Conservation (phyloP, 2,797 vertebrate genomes). For the Urophycis tenuis region DNA sequence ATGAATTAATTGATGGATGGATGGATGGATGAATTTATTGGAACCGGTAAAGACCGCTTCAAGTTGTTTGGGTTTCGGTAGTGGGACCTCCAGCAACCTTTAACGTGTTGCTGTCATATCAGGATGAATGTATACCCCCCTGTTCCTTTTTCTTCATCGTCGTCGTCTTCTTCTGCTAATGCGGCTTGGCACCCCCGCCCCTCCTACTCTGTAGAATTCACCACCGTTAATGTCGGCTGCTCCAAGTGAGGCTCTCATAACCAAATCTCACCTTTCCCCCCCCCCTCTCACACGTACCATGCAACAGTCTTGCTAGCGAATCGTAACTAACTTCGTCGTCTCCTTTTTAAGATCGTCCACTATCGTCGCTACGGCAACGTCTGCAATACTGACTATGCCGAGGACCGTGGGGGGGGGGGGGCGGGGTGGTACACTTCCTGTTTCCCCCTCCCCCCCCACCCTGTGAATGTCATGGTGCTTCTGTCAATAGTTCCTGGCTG, state of each 20-base stretch:
- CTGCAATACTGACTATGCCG: neutral
- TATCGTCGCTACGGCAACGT: neutral
- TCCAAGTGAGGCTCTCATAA: slow-evolving; percentile 16
- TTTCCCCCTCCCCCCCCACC: slow-evolving; percentile 7
- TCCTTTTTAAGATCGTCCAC: slow-evolving; percentile 6
- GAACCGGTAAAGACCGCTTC: slow-evolving; percentile 16
- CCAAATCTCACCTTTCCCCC: neutral
- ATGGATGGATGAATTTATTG: neutral
- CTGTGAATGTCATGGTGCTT: slow-evolving; percentile 10
- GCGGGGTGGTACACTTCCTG: slow-evolving; percentile 9
- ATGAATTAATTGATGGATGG: neutral
- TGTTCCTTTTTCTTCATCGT: slow-evolving; percentile 2
- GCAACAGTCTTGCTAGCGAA: neutral
- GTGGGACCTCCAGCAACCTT: neutral
- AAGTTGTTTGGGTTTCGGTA: neutral
- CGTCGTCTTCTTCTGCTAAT: slow-evolving; percentile 18
- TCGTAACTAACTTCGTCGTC: neutral
- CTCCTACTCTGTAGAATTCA: slow-evolving; percentile 6
- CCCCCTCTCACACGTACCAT: neutral
- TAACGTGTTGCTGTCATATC: slow-evolving; percentile 29
- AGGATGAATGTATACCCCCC: slow-evolving; percentile 41
- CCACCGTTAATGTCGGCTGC: slow-evolving; percentile 20
- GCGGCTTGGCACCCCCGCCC: slow-evolving; percentile 17
- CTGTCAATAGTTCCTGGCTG: slow-evolving; percentile 42
- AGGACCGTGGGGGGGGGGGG: neutral